Conservation (phyloP, 2,113 vertebrate species). For the Cynoglossus semilaevis region DNA sequence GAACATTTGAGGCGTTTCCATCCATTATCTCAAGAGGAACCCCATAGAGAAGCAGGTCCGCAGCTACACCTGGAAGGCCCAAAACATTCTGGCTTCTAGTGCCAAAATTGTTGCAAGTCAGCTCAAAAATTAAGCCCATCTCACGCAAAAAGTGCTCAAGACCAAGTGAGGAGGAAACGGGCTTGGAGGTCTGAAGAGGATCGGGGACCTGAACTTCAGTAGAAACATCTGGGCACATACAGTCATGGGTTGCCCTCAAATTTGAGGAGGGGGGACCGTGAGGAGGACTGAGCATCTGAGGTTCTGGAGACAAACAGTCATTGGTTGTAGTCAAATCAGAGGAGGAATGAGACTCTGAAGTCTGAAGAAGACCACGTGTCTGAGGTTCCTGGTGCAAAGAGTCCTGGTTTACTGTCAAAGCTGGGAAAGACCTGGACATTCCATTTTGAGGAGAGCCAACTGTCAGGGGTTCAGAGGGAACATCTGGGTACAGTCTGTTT, state of each 20-base stretch:
- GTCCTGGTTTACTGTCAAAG: too few relatives aligned
- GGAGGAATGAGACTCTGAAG: too few relatives aligned
- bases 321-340: too few relatives aligned
- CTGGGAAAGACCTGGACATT: too few relatives aligned
- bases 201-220: neutral
- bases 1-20: conserved; percentile 70
- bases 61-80: conserved; percentile 61
- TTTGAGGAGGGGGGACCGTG: too few relatives aligned
- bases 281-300: too few relatives aligned
- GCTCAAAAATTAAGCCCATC: conserved; percentile 75
- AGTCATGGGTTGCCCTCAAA: too few relatives aligned
- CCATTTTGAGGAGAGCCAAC: too few relatives aligned
- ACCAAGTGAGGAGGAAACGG: conserved; percentile 37
- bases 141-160: conserved; percentile 77
- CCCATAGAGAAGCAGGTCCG: conserved; percentile 69
- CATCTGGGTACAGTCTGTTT: neutral
- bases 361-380: too few relatives aligned
- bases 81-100: conserved; percentile 56
- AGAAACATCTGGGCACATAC: neutral
- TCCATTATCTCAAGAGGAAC: conserved; percentile 75
- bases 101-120: conserved; percentile 43
- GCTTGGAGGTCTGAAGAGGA: conserved; percentile 13
- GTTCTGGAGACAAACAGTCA: too few relatives aligned
- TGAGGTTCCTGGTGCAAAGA: too few relatives aligned
- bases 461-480: too few relatives aligned